Conservation (phyloP, 2,888 invertebrate genomes). For the Brachycybe producta region DNA sequence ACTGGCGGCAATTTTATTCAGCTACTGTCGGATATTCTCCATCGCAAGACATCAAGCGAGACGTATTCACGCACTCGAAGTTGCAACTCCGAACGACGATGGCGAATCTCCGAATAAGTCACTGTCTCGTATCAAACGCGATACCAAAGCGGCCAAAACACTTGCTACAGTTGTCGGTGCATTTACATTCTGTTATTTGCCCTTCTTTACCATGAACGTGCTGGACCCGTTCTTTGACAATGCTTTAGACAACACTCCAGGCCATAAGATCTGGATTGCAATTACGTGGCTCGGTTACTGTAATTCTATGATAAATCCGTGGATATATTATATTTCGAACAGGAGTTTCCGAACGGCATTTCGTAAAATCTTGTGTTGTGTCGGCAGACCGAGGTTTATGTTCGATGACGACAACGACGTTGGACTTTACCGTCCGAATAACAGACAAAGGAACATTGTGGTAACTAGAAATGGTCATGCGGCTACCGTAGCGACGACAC, state of each 20-base stretch:
- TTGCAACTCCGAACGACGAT: constrained; percentile 6
- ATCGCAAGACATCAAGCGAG: constrained; percentile 24
- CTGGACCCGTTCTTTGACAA: constrained; percentile 77
- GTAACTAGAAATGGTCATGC: constrained; percentile 16
- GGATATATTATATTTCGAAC: constrained; percentile 87
- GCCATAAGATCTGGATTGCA: constrained; percentile 56
- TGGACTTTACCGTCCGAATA: constrained; percentile 7
- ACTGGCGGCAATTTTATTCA: constrained; percentile 94
- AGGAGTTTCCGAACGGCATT: constrained; percentile 92
- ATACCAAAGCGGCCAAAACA: constrained; percentile 93
- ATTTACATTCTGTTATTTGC: constrained; percentile 92
- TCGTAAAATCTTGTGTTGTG: constrained; percentile 73
- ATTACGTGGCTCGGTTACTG: constrained; percentile 96
- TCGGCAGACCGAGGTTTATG: neutral
- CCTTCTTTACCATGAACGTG: constrained; percentile 90
- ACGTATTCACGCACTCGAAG: constrained; percentile 13
- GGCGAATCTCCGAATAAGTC: constrained; percentile 26
- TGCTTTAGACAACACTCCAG: constrained; percentile 60
- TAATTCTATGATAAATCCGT: constrained; percentile 90
- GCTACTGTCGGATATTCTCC: constrained; percentile 87
- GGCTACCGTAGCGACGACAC: constrained; percentile 7
- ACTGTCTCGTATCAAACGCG: constrained; percentile 51
- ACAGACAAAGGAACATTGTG: constrained; percentile 15
- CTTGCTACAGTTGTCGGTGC: constrained; percentile 93
- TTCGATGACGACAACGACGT: constrained; percentile 14